Evolutionary conservation across 2,113 vertebrate species (phyloP).

Genomic region (Callaeas wilsoni): DNA sequence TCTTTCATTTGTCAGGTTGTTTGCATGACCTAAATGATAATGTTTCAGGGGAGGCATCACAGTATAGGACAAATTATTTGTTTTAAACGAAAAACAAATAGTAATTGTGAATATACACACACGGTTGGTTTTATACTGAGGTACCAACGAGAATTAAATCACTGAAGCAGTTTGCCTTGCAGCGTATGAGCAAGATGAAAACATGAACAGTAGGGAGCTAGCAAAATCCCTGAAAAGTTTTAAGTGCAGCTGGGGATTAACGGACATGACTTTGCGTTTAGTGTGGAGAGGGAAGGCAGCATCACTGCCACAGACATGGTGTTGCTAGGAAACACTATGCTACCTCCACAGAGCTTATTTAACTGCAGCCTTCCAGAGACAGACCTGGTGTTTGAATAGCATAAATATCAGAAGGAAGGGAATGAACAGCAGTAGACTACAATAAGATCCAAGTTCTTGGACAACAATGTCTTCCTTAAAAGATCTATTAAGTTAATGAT

Average conservation of each 20-base stretch:
- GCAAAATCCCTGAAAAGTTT: slow-evolving; percentile 73
- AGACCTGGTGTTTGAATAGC: slow-evolving; percentile 45
- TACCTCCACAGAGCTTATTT: slow-evolving; percentile 54
- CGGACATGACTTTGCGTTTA: slow-evolving; percentile 75
- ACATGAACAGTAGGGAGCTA: slow-evolving; percentile 73
- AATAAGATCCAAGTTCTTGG: neutral
- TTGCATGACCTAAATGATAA: slow-evolving; percentile 32
- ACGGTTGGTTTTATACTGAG: neutral
- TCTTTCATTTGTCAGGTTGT: slow-evolving; percentile 13
- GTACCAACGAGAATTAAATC: slow-evolving; percentile 63
- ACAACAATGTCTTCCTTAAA: neutral
- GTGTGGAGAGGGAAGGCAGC: slow-evolving; percentile 65
- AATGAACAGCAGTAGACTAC: slow-evolving; percentile 31
- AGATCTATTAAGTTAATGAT: neutral
- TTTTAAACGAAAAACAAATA: slow-evolving; percentile 57
- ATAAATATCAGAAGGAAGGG: slow-evolving; percentile 12
- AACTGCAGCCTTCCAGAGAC: slow-evolving; percentile 61
- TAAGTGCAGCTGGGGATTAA: slow-evolving; percentile 76
- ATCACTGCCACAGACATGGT: slow-evolving; percentile 49
- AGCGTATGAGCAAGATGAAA: slow-evolving; percentile 69
- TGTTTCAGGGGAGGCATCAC: slow-evolving; percentile 1
- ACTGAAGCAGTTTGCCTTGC: slow-evolving; percentile 60
- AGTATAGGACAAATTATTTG: slow-evolving; percentile 16
- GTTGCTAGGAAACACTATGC: slow-evolving; percentile 75
- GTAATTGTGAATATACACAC: slow-evolving; percentile 36